phyloP scores from a whole-genome alignment of 2,888 invertebrate species.

The Rhagium mordax region DNA sequence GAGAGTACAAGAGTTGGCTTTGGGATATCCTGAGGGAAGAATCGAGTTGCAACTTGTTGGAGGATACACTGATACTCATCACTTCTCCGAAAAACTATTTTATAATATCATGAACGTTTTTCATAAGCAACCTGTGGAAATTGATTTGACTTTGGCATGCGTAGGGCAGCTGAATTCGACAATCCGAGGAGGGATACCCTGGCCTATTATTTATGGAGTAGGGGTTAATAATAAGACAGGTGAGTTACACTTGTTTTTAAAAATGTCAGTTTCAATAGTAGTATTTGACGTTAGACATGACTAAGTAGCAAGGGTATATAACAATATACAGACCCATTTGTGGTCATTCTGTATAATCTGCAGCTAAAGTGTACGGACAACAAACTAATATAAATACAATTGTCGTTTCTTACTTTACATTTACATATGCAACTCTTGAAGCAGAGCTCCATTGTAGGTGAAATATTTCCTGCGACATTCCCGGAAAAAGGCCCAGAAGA shows the following conservation, averaged over 20 bases:
- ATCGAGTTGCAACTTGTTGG: constrained; percentile 93
- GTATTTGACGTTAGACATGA: too few relatives aligned
- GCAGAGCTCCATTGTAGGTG: constrained; percentile 72
- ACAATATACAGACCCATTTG: too few relatives aligned
- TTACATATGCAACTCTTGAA: not conserved
- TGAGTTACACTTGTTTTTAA: constrained; percentile 37
- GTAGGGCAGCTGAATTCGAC: constrained; percentile 93
- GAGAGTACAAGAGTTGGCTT: constrained; percentile 86
- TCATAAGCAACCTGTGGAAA: constrained; percentile 89
- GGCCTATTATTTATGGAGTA: constrained; percentile 91
- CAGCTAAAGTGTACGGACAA: too few relatives aligned
- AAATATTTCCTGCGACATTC: constrained; percentile 92
- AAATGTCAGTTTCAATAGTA: too few relatives aligned
- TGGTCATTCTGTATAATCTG: too few relatives aligned
- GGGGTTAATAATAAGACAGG: constrained; percentile 91
- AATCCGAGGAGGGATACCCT: constrained; percentile 83
- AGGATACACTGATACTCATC: constrained; percentile 89
- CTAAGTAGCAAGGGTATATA: too few relatives aligned
- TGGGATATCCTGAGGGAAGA: constrained; percentile 89
- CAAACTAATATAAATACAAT: too few relatives aligned
- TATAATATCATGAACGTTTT: constrained; percentile 90
- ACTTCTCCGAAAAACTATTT: constrained; percentile 91
- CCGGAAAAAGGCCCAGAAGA: constrained; percentile 94
- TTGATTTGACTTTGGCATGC: constrained; percentile 91
- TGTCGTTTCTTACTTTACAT: too few relatives aligned